Conservation (phyloP, 2,113 vertebrate species). For the Syngnathus floridae region DNA sequence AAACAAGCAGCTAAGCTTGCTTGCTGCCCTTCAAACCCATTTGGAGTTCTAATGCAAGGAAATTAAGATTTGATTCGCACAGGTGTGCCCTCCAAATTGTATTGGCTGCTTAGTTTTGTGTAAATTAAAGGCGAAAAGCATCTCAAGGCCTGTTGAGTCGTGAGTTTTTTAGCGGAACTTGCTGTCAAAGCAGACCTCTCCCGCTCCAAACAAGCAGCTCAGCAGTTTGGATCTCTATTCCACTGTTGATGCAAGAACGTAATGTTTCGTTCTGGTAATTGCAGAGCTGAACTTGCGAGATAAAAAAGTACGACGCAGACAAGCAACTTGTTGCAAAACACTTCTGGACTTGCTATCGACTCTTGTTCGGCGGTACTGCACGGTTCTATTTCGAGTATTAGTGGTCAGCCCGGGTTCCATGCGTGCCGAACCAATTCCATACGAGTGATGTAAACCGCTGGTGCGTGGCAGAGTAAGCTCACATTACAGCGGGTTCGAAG, state of each 20-base stretch:
- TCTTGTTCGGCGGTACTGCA: neutral
- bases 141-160: slow-evolving; percentile 32
- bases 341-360: neutral
- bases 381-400: neutral
- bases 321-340: neutral
- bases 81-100: neutral
- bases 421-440: neutral
- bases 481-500: neutral
- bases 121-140: slow-evolving; percentile 5
- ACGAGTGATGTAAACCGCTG: neutral
- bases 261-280: slow-evolving; percentile 39
- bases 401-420: neutral
- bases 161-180: slow-evolving; percentile 16
- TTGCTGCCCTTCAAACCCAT: slow-evolving; percentile 32
- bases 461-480: neutral
- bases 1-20: slow-evolving; percentile 35
- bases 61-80: slow-evolving; percentile 16
- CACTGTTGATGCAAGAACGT: slow-evolving; percentile 33
- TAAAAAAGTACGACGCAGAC: neutral
- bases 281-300: neutral
- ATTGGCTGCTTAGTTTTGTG: neutral
- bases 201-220: slow-evolving; percentile 29
- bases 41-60: slow-evolving; percentile 44
- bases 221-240: slow-evolving; percentile 38
- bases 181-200: slow-evolving; percentile 25